Conservation (phyloP, 2,888 invertebrate species). For the Allacma fusca region DNA sequence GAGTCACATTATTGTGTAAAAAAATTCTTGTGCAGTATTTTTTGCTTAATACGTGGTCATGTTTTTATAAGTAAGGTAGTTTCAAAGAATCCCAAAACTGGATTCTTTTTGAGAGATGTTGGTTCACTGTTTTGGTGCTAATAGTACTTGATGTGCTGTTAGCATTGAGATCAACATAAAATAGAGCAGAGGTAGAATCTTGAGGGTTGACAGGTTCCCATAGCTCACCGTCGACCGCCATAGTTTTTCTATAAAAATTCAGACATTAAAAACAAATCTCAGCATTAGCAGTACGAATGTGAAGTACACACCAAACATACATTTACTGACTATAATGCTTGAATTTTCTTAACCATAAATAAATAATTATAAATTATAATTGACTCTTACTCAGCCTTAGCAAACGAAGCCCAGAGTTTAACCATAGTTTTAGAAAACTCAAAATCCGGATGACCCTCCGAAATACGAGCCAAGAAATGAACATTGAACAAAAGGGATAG, state of each 20-base stretch:
- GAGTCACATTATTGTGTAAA: too few relatives aligned
- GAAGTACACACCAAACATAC: background rate
- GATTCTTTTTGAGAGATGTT: background rate
- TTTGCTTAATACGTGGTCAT: background rate
- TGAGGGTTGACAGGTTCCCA: constrained; percentile 22
- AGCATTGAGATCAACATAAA: constrained; percentile 18
- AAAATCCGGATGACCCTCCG: constrained; percentile 14
- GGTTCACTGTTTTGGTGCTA: background rate
- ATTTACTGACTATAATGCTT: too few relatives aligned
- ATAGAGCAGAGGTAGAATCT: background rate
- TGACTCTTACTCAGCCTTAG: constrained; percentile 29
- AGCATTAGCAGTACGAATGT: background rate
- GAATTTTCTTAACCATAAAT: too few relatives aligned
- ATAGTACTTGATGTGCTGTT: background rate
- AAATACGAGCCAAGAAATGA: constrained; percentile 22
- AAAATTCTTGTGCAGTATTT: too few relatives aligned
- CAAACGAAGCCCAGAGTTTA: constrained; percentile 20
- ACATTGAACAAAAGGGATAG: constrained; percentile 28
- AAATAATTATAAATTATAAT: background rate
- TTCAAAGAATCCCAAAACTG: background rate
- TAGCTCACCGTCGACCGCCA: background rate
- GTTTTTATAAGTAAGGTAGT: background rate
- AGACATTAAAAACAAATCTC: background rate
- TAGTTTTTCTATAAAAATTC: background rate
- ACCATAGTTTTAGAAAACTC: constrained; percentile 27